Base-by-base conservation (phyloP, 2,888 invertebrate genomes). In the Phalera bucephala region DNA sequence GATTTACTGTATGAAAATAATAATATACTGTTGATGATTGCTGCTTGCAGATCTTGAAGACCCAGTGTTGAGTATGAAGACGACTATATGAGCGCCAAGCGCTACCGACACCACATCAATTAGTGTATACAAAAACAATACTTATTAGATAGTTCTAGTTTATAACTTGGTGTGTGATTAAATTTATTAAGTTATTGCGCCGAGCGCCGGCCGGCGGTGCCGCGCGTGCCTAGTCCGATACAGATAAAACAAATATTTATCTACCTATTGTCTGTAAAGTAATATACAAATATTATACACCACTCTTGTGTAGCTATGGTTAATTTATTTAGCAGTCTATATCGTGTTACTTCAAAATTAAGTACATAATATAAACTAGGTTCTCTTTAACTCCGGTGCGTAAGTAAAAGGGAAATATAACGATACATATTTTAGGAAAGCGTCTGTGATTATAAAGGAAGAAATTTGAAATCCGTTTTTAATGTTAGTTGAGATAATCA, bases 401-500 rank as follows among this genome's bases (percentile, higher is more conserved):
- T 73, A 66, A 66, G 75, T 69, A 72, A 64, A 72, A 68, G 72
- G 59, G 77, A 77, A 58, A 53, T 54, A 75, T 76, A 69, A 78
- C 70, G 72, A 69, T 80, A 83, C 83, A 87, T 87, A 86, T 80
- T 84, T 83, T 87, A 87, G 85, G 83, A 88, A 89, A 89, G 85
- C 86, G 88, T 88, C 88, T 89, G 88, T 88, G 88, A 89, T 89
- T 86, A 84, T 86, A 80, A 87, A 83, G 77, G 85, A 86, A 78
- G 81, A 85, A 87, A 86, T 76, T 84, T 82, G 81, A 77, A 78
- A 83, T 76, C 77, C 72, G 74, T 84, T 82, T 72, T 75, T 76
- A 76, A 73, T 78, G 70, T 80, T 76, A 81, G 78, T 74, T 72
- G 67, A 70, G 68, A 73, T 71, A 66, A 65, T 75, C 63, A 71